Base-by-base conservation (phyloP, 2,888 invertebrate species). In the Tanypteryx hageni region DNA sequence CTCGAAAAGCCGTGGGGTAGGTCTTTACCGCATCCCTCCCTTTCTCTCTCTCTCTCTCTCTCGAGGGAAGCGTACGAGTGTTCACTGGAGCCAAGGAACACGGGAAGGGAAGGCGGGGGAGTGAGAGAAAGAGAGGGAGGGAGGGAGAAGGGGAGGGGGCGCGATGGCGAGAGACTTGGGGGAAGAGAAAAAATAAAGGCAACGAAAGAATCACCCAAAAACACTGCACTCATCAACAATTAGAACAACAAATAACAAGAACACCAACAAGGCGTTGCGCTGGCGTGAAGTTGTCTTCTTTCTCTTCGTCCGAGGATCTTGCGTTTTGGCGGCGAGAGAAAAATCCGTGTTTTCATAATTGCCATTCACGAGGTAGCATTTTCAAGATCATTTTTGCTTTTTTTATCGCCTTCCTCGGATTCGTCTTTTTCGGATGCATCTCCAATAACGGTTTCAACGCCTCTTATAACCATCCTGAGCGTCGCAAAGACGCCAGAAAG, bases 1-100 rank as follows among this genome's bases (percentile, higher is more conserved):
- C 89, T 89, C 61, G 89, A 89, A 89, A 89, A 64, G 89, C 89
- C 89, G 89, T 89, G 89, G 89, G 89, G 89, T 89, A 89, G 89
- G 89, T 89, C 89, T 89, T 89, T 89, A 44, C 89, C 89, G 61
- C 89, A 89, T 89, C 27, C 89, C 86, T 13, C 18, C 61, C 61
- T 27, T 27, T n/a, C 13, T 11, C 22, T 18, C 83, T n/a, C 18
- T 27, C 56, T 57, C 56, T 13, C 57, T 57, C 44, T 83, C 83
- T 83, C 83, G n/a, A 83, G 83, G 83, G 83, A 83, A 18, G 83
- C 83, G 57, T 83, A 83, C 83, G 83, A 83, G 83, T 83, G 83
- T 83, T 83, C 83, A 57, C 18, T 56, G 83, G 83, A 83, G 83
- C 83, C 83, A 83, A 83, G 83, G 83, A 59, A 59, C 68, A 31